Base-by-base conservation (phyloP, 2,797 vertebrate genomes). In the Acipenser transmontanus region DNA sequence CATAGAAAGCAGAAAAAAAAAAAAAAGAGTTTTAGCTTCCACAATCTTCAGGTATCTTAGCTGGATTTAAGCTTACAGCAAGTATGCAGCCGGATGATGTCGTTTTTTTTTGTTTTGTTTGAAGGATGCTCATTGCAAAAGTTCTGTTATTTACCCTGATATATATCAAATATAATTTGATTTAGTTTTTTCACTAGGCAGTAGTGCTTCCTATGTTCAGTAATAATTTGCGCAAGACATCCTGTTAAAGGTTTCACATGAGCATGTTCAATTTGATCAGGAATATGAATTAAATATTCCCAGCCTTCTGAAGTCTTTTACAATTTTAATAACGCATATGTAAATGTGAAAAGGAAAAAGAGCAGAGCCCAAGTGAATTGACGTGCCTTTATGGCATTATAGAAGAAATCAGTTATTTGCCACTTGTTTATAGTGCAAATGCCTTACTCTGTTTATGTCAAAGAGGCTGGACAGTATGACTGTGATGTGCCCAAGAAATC, bases 351-450 rank as follows among this genome's bases (percentile, higher is more conserved):
- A 56, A 61, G 14, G 49, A 59, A 50, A 11, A 56, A 65, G 70
- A 50, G 48, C 51, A 66, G 59, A 54, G 14, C 59, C 66, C 57
- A 69, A 49, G 66, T 59, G 50, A 67, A 62, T 60, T 61, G 48
- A 62, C 12, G 69, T 74, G 34, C 65, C 59, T 66, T 51, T 10
- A 49, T 63, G 20, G 66, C 60, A 70, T 72, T 75, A 71, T 72
- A 71, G 68, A 69, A 71, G 69, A 71, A 70, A 68, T 71, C 67
- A 60, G 59, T 61, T 61, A 54, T 78, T 72, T 71, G 59, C 51
- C 63, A 66, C 67, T 68, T 72, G 71, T 76, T 74, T 76, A 75
- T 74, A 74, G 73, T 77, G 73, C 68, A 74, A 74, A 74, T 73
- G 64, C 75, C 63, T 74, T 68, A 54, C 70, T 73, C 65, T 73